Evolutionary conservation across 2,113 vertebrate genomes (phyloP).

Genomic region (Sander vitreus): DNA sequence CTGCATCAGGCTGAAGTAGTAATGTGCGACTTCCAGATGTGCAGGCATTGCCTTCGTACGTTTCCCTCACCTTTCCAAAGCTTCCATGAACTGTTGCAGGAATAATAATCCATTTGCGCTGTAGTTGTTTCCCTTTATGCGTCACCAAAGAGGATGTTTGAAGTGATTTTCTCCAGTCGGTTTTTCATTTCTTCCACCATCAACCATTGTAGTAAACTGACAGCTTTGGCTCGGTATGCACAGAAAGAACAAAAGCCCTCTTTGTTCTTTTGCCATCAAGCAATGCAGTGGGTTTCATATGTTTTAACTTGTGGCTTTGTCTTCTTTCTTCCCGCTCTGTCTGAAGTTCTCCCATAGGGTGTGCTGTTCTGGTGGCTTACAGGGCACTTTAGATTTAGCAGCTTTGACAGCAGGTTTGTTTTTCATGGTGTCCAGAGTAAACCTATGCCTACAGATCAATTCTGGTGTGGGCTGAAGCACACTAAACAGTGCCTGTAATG

Average conservation of each 20-base stretch:
- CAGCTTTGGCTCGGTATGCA: neutral
- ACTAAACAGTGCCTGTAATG: slow-evolving; percentile 73
- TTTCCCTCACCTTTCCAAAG: neutral
- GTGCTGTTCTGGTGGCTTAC: slow-evolving; percentile 26
- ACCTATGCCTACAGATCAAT: slow-evolving; percentile 61
- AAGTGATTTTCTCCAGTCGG: neutral
- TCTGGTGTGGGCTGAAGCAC: slow-evolving; percentile 60
- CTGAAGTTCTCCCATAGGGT: slow-evolving; percentile 52
- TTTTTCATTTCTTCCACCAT: neutral
- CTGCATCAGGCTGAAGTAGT: neutral
- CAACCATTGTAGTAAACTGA: neutral
- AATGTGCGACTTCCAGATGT: neutral
- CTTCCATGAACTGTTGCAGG: neutral
- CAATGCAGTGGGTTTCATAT: neutral
- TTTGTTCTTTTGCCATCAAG: neutral
- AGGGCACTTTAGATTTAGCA: slow-evolving; percentile 10
- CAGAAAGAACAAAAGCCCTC: neutral
- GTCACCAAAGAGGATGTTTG: too few relatives aligned
- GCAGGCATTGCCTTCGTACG: neutral
- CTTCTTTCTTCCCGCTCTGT: neutral
- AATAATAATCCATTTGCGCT: neutral
- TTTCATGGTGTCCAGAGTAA: slow-evolving; percentile 58
- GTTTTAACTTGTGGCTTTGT: neutral
- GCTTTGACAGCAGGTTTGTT: slow-evolving; percentile 12
- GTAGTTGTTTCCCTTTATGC: neutral